Evolutionary conservation across 2,797 vertebrate species (phyloP), one percentile per base, ranked within the genome.

Genomic region (Muscicapa comitata): DNA sequence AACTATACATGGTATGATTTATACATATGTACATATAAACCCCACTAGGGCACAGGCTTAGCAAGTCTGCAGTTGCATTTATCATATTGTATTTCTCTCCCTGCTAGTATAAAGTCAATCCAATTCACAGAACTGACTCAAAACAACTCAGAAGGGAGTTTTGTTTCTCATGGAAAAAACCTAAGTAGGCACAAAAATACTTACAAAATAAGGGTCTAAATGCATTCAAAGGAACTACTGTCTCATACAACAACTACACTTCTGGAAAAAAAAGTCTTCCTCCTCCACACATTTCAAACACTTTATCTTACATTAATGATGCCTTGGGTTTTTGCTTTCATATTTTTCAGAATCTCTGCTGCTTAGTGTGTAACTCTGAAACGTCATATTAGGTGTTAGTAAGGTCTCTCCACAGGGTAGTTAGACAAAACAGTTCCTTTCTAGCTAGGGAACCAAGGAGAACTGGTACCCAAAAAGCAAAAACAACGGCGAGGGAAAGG

Each of bases 1-100:
- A 75, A 24, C 20, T 1, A 31, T 6, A 48, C 2, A 21, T 0
- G 0, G 0, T 11, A 35, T 25, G 7, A 17, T 55, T 68, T 23
- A 47, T 14, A 40, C 5, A 18, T 11, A 43, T 3, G 17, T 7
- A 57, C 8, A 23, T 4, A 74, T 28, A 65, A 48, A 11, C 0
- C 3, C 26, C 24, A 45, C 3, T 47, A 55, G 4, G 82, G 9
- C n/a, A 81, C 6, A 73, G 6, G 14, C 23, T 76, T 19, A 73
- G 18, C 12, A 67, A 63, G 16, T 7, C 68, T 93, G 28, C 53
- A 65, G 20, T 19, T 54, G 54, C 31, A 48, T 84, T 77, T 50
- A 53, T 17, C 42, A 48, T 21, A 37, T 0, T 25, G 3, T 21
- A 18, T 38, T 82, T 66, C 50, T 65, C 47, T 84, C 38, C 7